These are phyloP conservation scores for Megamerina dolium DNA, from an alignment of 2,888 invertebrate species.

Conservation along the genomic window DNA sequence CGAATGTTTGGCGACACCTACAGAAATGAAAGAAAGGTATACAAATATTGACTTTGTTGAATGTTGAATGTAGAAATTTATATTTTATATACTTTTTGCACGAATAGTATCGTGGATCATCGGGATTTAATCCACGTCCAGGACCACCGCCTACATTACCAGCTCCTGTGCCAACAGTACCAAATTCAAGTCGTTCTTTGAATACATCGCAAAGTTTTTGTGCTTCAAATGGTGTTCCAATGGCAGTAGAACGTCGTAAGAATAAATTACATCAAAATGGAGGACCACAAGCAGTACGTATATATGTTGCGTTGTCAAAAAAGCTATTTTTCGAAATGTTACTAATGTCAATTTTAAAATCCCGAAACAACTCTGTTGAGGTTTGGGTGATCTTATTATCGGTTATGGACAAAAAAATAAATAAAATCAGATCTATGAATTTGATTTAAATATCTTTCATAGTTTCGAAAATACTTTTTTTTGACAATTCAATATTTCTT, in stretches of 20 bases:
- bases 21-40: conserved; percentile 50
- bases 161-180: conserved; percentile 60
- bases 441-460: conserved; percentile 13
- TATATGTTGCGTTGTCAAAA: too few relatives aligned
- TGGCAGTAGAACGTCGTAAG: conserved; percentile 41
- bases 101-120: conserved; percentile 52
- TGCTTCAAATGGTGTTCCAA: conserved; percentile 41
- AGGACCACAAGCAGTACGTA: conserved; percentile 34
- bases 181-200: conserved; percentile 44
- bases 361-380: too few relatives aligned
- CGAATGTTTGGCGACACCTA: conserved; percentile 71
- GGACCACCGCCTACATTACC: conserved; percentile 69
- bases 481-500: too few relatives aligned
- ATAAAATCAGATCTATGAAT: too few relatives aligned
- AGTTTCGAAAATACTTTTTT: conserved; percentile 17
- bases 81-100: conserved; percentile 8
- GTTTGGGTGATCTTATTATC: too few relatives aligned
- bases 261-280: conserved; percentile 38
- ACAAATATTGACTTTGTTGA: neutral
- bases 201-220: conserved; percentile 60
- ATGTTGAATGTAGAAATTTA: neutral
- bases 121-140: conserved; percentile 55
- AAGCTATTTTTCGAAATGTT: too few relatives aligned
- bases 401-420: too few relatives aligned
- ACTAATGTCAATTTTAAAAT: too few relatives aligned